Conservation (phyloP, 2,113 vertebrate genomes). For the Atlantisia rogersi region DNA sequence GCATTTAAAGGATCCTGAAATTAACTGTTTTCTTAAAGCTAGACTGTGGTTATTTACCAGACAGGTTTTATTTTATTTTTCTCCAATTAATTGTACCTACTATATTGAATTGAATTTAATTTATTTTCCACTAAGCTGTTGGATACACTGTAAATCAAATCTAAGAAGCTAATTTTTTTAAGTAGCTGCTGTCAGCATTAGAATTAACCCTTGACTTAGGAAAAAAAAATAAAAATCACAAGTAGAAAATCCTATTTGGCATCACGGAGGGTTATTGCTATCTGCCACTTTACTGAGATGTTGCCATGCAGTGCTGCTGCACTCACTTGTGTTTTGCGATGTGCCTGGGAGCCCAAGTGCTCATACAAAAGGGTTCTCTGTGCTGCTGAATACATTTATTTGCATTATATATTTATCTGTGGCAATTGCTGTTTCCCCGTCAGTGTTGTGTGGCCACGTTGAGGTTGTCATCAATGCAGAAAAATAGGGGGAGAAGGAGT, state of each 20-base stretch:
- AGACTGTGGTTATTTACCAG: constrained; percentile 62
- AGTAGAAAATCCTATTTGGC: background rate
- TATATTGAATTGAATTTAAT: constrained; percentile 31
- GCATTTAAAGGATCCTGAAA: constrained; percentile 73
- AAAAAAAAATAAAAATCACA: background rate
- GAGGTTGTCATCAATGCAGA: background rate
- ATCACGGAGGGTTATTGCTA: background rate
- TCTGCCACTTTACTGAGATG: background rate
- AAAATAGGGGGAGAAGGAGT: background rate
- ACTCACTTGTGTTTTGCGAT: background rate
- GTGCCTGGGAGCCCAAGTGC: background rate
- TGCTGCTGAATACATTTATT: background rate
- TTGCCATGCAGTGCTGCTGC: background rate
- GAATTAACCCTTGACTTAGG: constrained; percentile 52
- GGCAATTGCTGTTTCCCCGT: background rate
- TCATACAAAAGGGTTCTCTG: background rate
- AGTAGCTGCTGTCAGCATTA: constrained; percentile 44
- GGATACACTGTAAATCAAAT: constrained; percentile 54
- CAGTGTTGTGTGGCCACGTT: background rate
- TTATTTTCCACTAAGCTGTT: constrained; percentile 44
- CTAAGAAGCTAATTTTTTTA: constrained; percentile 58
- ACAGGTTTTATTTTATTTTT: constrained; percentile 50
- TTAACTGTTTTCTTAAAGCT: constrained; percentile 75
- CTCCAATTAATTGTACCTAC: constrained; percentile 32
- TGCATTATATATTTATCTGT: background rate